Base-by-base conservation (phyloP, 2,113 vertebrate genomes). In the Phasianus colchicus region DNA sequence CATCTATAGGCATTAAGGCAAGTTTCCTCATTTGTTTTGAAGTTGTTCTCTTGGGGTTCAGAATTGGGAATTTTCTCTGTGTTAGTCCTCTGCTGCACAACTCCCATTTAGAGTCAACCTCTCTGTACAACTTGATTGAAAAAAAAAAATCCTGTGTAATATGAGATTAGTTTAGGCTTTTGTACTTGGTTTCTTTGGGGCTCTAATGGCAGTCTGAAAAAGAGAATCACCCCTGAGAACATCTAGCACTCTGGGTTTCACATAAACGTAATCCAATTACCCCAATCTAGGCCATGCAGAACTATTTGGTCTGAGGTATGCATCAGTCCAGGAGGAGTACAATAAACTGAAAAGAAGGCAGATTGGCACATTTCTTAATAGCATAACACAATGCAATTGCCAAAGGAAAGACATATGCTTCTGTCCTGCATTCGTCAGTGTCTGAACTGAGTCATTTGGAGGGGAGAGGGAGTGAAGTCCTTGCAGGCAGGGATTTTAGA, bases 211-310 rank as follows among this genome's bases (percentile, higher is more conserved):
- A 83, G 63, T 24, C 81, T 91, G 88, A 92, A 92, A 95, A 92
- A 94, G 91, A 69, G 92, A 95, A 95, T 90, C 90, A 93, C 95
- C 83, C 65, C 66, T 84, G 93, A 96, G 92, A 92, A 96, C 2
- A 11, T 78, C 89, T 93, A 88, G 85, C 75, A 86, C 91, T 96
- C 88, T 80, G 92, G 36, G 83, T 95, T 96, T 96, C 95, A 92
- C 91, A 95, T 92, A 93, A 94, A 95, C 75, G 95, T 97, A 97
- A 97, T 97, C 95, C 95, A 95, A 95, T 97, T 97, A 96, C 76
- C 63, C 70, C 50, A 76, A 84, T 54, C 88, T 74, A 89, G 93
- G 84, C 89, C 89, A 88, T 94, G 92, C 86, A 95, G 94, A 88
- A 93, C 93, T 95, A 86, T 95, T 95, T 96, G 94, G 95, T 96